Conservation (phyloP, 2,113 vertebrate species). For the Chrysochloris asiatica region DNA sequence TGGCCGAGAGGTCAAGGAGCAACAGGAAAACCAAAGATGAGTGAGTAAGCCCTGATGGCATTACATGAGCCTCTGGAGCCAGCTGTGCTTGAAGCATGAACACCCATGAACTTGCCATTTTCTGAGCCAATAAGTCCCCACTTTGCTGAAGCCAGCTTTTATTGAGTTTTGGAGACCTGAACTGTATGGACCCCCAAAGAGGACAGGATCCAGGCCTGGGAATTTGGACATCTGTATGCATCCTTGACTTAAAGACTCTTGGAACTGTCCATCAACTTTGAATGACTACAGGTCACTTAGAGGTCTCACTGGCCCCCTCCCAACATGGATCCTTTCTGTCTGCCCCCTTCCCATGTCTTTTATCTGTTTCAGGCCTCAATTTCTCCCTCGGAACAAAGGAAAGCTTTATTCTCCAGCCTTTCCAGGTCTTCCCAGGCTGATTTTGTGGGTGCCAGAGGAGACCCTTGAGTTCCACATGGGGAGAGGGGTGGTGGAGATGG, state of each 20-base stretch:
- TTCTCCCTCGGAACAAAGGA: not conserved
- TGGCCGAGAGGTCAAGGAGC: not conserved
- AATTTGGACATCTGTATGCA: not conserved
- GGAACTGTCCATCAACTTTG: rapidly evolving
- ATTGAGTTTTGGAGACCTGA: not conserved
- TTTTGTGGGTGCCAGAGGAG: not conserved
- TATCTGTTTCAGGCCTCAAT: not conserved
- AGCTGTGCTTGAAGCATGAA: not conserved
- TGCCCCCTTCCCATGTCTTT: not conserved
- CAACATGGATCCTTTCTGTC: not conserved
- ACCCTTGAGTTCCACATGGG: not conserved
- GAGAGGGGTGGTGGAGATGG: too few relatives aligned
- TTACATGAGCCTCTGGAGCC: not conserved
- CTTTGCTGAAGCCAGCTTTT: not conserved
- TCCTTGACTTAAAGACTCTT: not conserved
- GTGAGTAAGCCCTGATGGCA: not conserved
- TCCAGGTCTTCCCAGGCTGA: not conserved
- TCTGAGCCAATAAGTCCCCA: not conserved
- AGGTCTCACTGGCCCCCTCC: not conserved
- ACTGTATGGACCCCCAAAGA: not conserved
- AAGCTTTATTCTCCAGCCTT: not conserved
- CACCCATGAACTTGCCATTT: not conserved
- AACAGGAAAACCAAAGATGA: not conserved
- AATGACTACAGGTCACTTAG: not conserved
- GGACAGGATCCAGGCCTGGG: not conserved